Percentiles rank a stretch among this genome's conserved stretches.
Conservation (phyloP, 2,797 vertebrate species). For the Brachymystax lenok region DNA sequence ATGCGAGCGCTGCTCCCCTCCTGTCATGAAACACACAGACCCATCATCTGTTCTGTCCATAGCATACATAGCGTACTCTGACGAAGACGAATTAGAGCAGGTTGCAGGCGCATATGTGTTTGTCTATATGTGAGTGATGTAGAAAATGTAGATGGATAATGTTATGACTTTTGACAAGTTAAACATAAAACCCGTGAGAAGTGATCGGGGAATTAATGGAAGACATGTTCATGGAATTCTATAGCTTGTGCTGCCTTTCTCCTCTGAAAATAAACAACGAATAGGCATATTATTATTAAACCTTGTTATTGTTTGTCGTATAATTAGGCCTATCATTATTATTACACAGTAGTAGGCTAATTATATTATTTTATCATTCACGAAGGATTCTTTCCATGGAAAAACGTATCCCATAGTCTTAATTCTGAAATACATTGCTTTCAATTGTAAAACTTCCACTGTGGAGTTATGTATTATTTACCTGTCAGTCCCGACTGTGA, state of each 20-base stretch:
- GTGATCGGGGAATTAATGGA: constrained; percentile 43
- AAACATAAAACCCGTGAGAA: constrained; percentile 60
- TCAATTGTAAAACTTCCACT: neutral
- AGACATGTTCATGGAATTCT: constrained; percentile 3
- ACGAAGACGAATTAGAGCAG: constrained; percentile 57
- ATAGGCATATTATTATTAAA: constrained; percentile 19
- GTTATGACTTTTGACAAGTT: constrained; percentile 45
- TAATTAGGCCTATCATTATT: neutral
- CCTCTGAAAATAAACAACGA: neutral
- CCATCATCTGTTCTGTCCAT: constrained; percentile 31
- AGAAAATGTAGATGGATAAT: constrained; percentile 48
- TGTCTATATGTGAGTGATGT: constrained; percentile 41
- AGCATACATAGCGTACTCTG: constrained; percentile 5
- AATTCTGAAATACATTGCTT: neutral
- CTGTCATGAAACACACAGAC: constrained; percentile 27
- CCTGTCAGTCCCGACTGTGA: neutral
- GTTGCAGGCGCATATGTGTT: constrained; percentile 39
- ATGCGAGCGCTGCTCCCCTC: constrained; percentile 19
- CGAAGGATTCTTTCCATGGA: neutral
- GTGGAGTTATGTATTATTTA: neutral
- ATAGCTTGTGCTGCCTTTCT: neutral
- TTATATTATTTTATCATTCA: neutral
- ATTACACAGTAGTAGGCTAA: neutral
- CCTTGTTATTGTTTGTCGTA: too few species aligned
- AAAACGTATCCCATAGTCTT: neutral